phyloP scores from a whole-genome alignment of 2,113 vertebrate genomes.

The Chaetops frenatus region DNA sequence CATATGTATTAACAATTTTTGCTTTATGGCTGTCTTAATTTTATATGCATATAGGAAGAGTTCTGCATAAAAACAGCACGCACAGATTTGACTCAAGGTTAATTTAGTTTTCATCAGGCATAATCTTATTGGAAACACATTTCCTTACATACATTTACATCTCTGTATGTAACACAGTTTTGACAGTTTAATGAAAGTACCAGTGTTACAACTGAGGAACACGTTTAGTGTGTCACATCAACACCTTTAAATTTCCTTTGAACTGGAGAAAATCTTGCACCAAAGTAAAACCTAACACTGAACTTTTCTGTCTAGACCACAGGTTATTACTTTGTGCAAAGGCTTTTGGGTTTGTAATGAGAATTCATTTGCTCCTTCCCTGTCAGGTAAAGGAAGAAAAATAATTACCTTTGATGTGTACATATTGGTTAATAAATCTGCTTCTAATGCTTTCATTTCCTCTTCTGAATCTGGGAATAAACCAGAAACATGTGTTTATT shows the following conservation, averaged over 20 bases:
- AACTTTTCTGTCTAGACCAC: slow-evolving; percentile 3
- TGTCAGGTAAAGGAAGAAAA: slow-evolving; percentile 26
- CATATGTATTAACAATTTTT: neutral
- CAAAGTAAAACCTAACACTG: neutral
- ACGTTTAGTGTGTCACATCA: slow-evolving; percentile 21
- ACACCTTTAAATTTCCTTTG: slow-evolving; percentile 32
- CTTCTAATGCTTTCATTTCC: slow-evolving; percentile 82
- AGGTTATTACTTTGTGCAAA: slow-evolving; percentile 38
- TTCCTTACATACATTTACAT: slow-evolving; percentile 3
- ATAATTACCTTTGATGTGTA: slow-evolving; percentile 86
- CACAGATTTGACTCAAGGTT: neutral
- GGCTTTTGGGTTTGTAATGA: slow-evolving; percentile 20
- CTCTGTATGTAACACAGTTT: neutral
- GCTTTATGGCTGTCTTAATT: neutral
- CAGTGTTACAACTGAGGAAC: neutral
- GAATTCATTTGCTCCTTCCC: slow-evolving; percentile 25
- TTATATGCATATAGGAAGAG: neutral
- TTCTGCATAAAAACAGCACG: neutral
- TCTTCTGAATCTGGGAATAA: slow-evolving; percentile 82
- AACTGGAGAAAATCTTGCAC: slow-evolving; percentile 14
- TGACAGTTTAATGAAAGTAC: slow-evolving; percentile 47
- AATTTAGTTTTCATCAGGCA: slow-evolving; percentile 31
- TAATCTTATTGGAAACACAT: slow-evolving; percentile 11
- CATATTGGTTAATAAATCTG: slow-evolving; percentile 87
- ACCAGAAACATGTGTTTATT: slow-evolving; percentile 64